Evolutionary conservation across 2,797 vertebrate species (phyloP).

Genomic region (Sebastes hubbsi): DNA sequence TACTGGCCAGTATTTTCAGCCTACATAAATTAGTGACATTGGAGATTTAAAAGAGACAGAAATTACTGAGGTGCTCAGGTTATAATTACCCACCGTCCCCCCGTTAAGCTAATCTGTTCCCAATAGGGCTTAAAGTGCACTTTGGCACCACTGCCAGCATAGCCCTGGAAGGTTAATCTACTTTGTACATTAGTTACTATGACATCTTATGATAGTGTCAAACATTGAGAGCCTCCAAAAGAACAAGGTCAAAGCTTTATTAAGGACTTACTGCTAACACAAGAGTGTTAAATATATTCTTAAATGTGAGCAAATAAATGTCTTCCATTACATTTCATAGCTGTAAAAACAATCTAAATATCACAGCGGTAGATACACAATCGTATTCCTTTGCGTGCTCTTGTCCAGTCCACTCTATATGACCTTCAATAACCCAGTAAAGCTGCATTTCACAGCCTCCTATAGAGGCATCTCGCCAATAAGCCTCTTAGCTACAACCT

Average conservation of each 20-base stretch:
- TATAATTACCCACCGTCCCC: constrained; percentile 1
- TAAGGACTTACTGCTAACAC: neutral
- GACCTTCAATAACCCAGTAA: constrained; percentile 22
- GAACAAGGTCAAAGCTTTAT: constrained; percentile 16
- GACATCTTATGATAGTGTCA: constrained; percentile 16
- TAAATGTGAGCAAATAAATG: neutral
- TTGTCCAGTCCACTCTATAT: neutral
- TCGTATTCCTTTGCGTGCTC: neutral
- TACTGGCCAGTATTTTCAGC: neutral
- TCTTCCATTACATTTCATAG: neutral
- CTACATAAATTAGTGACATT: neutral
- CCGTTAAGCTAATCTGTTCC: constrained; percentile 17
- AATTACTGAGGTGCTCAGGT: neutral
- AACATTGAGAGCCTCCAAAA: neutral
- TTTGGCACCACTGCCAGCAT: neutral
- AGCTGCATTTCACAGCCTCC: constrained; percentile 32
- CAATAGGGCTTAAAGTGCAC: constrained; percentile 1
- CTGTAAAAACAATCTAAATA: neutral
- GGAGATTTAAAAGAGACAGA: neutral
- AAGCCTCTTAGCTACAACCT: constrained; percentile 46
- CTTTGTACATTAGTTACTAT: constrained; percentile 1
- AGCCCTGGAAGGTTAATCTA: constrained; percentile 12
- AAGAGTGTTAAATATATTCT: neutral
- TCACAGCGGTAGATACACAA: neutral
- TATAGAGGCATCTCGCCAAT: constrained; percentile 6